Conservation (phyloP, 2,888 invertebrate species). For the Proisotoma minuta region DNA sequence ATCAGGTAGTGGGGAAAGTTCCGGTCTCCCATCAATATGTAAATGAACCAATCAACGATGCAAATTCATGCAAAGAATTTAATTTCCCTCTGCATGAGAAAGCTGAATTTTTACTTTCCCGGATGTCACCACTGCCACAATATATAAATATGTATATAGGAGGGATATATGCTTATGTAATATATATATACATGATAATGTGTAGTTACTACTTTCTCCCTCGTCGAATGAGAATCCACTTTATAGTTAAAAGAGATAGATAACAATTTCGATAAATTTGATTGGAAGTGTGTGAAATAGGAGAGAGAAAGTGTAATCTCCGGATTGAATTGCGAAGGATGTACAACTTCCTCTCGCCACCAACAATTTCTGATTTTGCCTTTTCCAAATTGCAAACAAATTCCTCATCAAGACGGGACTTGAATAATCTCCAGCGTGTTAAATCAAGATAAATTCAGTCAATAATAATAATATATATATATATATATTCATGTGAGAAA, state of each 20-base stretch:
- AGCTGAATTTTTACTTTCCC: neutral
- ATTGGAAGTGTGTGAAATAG: constrained; percentile 18
- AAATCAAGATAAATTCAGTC: constrained; percentile 1
- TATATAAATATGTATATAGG: too few species aligned
- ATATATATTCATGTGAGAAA: too few species aligned
- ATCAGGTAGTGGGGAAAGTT: constrained; percentile 43
- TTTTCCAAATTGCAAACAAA: too few species aligned
- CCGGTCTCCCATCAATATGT: constrained; percentile 48
- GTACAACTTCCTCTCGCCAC: too few species aligned
- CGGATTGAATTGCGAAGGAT: neutral
- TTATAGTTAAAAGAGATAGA: too few species aligned
- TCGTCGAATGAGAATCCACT: neutral
- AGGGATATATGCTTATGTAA: too few species aligned
- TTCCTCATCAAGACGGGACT: too few species aligned
- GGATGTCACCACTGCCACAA: neutral
- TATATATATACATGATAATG: too few species aligned
- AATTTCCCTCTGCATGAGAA: constrained; percentile 46
- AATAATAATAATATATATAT: too few species aligned
- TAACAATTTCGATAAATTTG: constrained; percentile 12
- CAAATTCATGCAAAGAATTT: constrained; percentile 50
- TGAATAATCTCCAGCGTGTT: too few species aligned
- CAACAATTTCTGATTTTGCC: too few species aligned
- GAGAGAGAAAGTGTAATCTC: constrained; percentile 7
- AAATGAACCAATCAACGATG: constrained; percentile 49
- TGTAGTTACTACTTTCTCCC: neutral